Evolutionary conservation across 2,113 vertebrate species (phyloP).

Genomic region (Stomatorhinus ivindoensis): DNA sequence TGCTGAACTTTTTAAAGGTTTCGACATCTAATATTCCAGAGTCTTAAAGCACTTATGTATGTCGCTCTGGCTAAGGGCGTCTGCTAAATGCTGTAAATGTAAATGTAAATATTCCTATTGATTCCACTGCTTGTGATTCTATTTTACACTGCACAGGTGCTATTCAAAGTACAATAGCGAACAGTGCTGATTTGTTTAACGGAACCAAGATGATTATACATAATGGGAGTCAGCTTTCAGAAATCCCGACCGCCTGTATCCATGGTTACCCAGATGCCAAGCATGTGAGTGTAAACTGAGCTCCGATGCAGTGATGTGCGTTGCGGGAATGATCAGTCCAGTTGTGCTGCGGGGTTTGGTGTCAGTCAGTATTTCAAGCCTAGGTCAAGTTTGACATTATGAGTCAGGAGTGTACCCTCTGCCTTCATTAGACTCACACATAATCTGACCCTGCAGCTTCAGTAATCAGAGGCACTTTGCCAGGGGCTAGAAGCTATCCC

Average conservation of each 20-base stretch:
- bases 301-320: background rate
- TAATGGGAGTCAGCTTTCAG: conserved; percentile 1
- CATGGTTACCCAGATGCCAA: conserved; percentile 46
- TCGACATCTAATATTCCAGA: background rate
- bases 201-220: background rate
- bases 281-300: conserved; percentile 8
- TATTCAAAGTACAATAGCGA: background rate
- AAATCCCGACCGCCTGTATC: conserved; percentile 16
- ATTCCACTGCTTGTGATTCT: background rate
- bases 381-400: background rate
- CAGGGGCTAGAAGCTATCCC: background rate
- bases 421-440: background rate
- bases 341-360: background rate
- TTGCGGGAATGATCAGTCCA: background rate
- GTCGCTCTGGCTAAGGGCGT: too few relatives aligned
- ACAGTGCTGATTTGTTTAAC: background rate
- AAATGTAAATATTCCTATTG: background rate
- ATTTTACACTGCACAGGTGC: background rate
- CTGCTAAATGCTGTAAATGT: too few relatives aligned
- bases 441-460: background rate
- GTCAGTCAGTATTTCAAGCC: background rate
- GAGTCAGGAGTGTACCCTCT: background rate
- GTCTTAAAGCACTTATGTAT: too few relatives aligned
- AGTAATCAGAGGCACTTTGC: background rate
- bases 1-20: background rate